A percentile compares a stretch with the other conserved stretches of the same genome.
phyloP scores from a whole-genome alignment of 2,888 invertebrate genomes.

The Parascotia fuliginaria region DNA sequence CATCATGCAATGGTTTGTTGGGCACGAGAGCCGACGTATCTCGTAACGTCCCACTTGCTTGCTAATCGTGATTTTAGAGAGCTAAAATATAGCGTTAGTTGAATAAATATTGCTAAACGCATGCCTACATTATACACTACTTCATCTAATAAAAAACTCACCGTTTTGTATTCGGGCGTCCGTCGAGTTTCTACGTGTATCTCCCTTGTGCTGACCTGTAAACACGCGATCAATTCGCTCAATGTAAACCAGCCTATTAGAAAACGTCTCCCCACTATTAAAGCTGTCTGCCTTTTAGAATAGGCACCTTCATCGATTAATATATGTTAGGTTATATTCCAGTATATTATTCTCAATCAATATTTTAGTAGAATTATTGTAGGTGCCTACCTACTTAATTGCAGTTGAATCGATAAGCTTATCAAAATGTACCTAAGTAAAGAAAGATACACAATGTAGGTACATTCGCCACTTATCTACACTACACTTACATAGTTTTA shows the following conservation, averaged over 20 bases:
- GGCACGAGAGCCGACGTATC: conserved; percentile 45
- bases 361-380: conserved; percentile 24
- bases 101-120: conserved; percentile 19
- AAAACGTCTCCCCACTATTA: conserved; percentile 61
- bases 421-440: conserved; percentile 32
- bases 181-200: conserved; percentile 81
- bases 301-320: conserved; percentile 23
- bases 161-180: conserved; percentile 78
- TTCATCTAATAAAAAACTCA: conserved; percentile 65
- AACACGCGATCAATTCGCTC: conserved; percentile 80
- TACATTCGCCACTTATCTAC: conserved; percentile 3
- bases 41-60: conserved; percentile 26
- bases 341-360: conserved; percentile 12
- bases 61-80: conserved; percentile 26
- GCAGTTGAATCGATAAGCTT: conserved; percentile 36
- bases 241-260: conserved; percentile 69
- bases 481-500: conserved; percentile 22
- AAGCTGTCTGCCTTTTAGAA: conserved; percentile 50
- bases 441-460: conserved; percentile 14
- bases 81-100: conserved; percentile 29
- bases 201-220: conserved; percentile 83
- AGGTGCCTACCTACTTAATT: conserved; percentile 35
- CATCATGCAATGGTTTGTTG: conserved; percentile 68
- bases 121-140: conserved; percentile 25
- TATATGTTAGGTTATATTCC: conserved; percentile 25